Evolutionary conservation across 2,113 vertebrate genomes (phyloP).

Genomic region (Solea senegalensis): DNA sequence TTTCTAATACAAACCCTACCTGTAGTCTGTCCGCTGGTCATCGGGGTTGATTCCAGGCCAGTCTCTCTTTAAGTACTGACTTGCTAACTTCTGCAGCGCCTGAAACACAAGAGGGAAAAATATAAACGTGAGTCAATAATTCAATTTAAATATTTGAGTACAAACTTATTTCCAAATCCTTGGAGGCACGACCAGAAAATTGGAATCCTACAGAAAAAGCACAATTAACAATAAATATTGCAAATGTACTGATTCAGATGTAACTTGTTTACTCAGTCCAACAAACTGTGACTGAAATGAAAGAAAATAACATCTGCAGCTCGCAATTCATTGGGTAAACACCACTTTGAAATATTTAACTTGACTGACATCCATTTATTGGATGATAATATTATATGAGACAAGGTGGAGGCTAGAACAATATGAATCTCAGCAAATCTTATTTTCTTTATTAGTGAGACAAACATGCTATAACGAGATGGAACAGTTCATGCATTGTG

Average conservation of each 20-base stretch:
- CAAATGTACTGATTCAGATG: not conserved
- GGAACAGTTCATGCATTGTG: too few species aligned
- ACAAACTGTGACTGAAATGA: not conserved
- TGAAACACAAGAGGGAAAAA: constrained; percentile 67
- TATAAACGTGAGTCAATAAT: not conserved
- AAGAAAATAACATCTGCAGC: not conserved
- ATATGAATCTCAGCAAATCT: not conserved
- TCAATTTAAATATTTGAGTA: not conserved
- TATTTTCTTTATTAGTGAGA: not conserved
- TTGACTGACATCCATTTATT: not conserved
- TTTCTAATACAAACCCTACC: constrained; percentile 68
- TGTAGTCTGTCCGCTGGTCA: constrained; percentile 92
- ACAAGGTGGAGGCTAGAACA: not conserved
- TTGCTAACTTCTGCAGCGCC: constrained; percentile 97
- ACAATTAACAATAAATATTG: not conserved
- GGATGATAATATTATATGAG: not conserved
- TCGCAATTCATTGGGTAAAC: not conserved
- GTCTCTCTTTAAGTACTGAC: constrained; percentile 97
- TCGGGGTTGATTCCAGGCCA: constrained; percentile 94
- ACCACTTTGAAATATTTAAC: not conserved
- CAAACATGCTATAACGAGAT: too few species aligned
- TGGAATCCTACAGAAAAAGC: not conserved
- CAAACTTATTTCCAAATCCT: not conserved
- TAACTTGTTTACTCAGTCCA: not conserved
- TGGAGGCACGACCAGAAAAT: not conserved